These are phyloP conservation scores for Chesias legatella DNA, from an alignment of 2,888 invertebrate species.

Conservation along the genomic window DNA sequence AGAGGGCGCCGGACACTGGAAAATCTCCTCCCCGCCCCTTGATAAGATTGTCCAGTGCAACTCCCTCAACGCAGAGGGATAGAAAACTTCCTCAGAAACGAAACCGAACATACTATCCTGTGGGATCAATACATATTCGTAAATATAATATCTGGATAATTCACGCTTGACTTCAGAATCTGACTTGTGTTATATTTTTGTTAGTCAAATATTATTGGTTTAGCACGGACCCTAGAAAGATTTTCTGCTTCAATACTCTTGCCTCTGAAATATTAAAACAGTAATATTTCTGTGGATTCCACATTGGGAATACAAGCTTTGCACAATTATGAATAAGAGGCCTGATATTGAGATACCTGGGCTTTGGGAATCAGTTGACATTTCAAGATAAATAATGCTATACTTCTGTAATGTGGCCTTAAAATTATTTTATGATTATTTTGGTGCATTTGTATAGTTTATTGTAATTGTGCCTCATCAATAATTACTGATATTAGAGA, in stretches of 20 bases:
- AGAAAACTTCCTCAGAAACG: conserved; percentile 75
- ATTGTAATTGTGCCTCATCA: too few species aligned
- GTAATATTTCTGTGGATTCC: conserved; percentile 9
- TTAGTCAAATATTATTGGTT: conserved; percentile 50
- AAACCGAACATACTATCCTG: conserved; percentile 71
- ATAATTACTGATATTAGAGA: too few species aligned
- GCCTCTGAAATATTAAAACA: conserved; percentile 17
- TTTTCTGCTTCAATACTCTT: conserved; percentile 28
- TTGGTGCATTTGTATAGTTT: too few species aligned
- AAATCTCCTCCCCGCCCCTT: conserved; percentile 67
- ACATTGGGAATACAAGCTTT: conserved; percentile 5
- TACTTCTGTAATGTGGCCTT: too few species aligned
- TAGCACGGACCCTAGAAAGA: conserved; percentile 31
- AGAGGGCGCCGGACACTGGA: conserved; percentile 72
- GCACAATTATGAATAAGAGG: conserved; percentile 11
- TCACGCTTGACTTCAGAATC: conserved; percentile 54
- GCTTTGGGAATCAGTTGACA: conserved; percentile 15
- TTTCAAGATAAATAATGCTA: conserved; percentile 14
- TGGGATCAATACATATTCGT: conserved; percentile 72
- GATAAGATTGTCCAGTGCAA: conserved; percentile 80
- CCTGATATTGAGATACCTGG: conserved; percentile 11
- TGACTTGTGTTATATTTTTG: conserved; percentile 49
- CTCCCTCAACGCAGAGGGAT: conserved; percentile 78
- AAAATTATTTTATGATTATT: too few species aligned
- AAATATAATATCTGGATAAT: conserved; percentile 75